Evolutionary conservation across 2,113 vertebrate species (phyloP).

Genomic region (Thunnus thynnus): DNA sequence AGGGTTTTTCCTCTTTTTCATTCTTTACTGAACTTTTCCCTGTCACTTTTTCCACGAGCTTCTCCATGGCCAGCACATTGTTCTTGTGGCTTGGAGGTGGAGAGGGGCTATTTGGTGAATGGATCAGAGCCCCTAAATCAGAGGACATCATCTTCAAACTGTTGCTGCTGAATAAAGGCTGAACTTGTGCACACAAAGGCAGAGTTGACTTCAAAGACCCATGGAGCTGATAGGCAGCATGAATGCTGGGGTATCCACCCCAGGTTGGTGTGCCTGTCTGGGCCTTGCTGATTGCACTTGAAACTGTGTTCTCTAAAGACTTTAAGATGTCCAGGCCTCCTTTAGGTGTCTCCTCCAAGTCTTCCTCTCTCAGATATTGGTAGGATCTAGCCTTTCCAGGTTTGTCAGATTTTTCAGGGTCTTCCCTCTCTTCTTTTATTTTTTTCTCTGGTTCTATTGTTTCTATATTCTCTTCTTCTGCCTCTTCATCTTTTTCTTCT

Average conservation of each 20-base stretch:
- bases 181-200: constrained; percentile 88
- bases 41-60: constrained; percentile 97
- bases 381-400: constrained; percentile 88
- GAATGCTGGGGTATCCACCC: constrained; percentile 99
- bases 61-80: constrained; percentile 98
- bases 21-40: constrained; percentile 91
- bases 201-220: constrained; percentile 90
- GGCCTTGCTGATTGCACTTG: constrained; percentile 98
- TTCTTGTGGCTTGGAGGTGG: constrained; percentile 93
- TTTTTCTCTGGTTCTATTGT: constrained; percentile 85
- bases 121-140: constrained; percentile 89
- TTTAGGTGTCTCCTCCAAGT: constrained; percentile 95
- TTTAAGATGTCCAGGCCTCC: constrained; percentile 96
- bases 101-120: constrained; percentile 91
- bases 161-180: constrained; percentile 89
- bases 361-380: constrained; percentile 96
- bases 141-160: constrained; percentile 86
- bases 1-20: constrained; percentile 86
- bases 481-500: constrained; percentile 88
- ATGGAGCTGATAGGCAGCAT: constrained; percentile 97
- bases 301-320: constrained; percentile 97
- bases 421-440: constrained; percentile 96
- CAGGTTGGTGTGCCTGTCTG: constrained; percentile 98
- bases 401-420: constrained; percentile 90
- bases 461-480: constrained; percentile 64